Evolutionary conservation across 2,888 invertebrate species (phyloP).

Genomic region (Meiosimyza platycephala): DNA sequence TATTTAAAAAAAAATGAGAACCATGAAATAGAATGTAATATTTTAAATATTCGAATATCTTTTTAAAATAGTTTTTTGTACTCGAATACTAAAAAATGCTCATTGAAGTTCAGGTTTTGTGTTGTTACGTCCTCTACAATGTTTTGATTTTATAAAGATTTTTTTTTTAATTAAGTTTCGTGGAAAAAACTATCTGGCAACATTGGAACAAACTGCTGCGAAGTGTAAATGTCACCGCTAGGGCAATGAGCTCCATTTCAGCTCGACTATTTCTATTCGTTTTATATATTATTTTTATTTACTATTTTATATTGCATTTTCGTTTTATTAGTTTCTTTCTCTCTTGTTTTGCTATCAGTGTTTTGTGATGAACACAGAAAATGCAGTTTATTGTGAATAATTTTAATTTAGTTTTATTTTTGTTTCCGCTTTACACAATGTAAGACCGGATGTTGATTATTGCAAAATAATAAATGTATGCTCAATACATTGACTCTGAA

Average conservation of each 20-base stretch:
- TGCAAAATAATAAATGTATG: too few species aligned
- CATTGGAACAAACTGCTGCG: not conserved
- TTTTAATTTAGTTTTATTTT: slow-evolving; percentile 14
- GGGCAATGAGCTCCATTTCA: not conserved
- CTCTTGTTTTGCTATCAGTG: slow-evolving; percentile 1
- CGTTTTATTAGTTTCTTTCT: not conserved
- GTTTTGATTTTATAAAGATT: too few species aligned
- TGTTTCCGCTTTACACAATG: not conserved
- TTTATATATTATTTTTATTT: slow-evolving; percentile 16
- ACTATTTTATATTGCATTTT: slow-evolving; percentile 11
- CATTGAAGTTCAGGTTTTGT: too few species aligned
- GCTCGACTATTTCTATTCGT: not conserved
- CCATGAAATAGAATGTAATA: too few species aligned
- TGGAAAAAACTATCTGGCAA: not conserved
- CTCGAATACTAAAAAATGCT: too few species aligned
- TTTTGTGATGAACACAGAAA: slow-evolving; percentile 10
- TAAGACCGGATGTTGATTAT: too few species aligned
- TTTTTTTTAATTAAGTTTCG: too few species aligned
- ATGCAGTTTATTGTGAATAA: slow-evolving; percentile 22
- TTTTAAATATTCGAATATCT: too few species aligned
- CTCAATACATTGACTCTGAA: too few species aligned
- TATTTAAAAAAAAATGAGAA: too few species aligned
- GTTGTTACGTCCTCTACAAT: too few species aligned
- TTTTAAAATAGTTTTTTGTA: too few species aligned
- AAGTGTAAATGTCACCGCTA: slow-evolving; percentile 15